Evolutionary conservation across 2,888 invertebrate species (phyloP).

Genomic region (Parasteatoda lunata): DNA sequence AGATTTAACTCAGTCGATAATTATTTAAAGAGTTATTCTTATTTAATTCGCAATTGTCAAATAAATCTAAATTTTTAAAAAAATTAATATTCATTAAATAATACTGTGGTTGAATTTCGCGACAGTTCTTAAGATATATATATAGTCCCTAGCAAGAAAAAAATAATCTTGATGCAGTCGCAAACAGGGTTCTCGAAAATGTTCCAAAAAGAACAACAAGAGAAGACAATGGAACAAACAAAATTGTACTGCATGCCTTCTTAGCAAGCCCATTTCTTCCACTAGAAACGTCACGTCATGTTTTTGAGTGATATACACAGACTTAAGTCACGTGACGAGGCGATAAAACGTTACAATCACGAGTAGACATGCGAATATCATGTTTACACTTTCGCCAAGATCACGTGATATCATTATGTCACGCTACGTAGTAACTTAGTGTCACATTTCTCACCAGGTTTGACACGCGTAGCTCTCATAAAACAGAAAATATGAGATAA

Average conservation of each 20-base stretch:
- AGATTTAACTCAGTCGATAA: no score
- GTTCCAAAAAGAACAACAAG: no score
- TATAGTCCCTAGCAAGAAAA: no score
- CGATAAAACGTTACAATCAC: conserved; percentile 14
- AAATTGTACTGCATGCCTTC: neutral
- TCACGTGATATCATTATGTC: conserved; percentile 58
- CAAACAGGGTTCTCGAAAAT: no score
- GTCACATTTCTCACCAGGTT: conserved; percentile 30
- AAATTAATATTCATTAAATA: no score
- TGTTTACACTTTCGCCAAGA: neutral
- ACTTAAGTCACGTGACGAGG: conserved; percentile 38
- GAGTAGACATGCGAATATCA: conserved; percentile 4
- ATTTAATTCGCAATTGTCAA: no score
- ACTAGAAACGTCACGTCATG: neutral
- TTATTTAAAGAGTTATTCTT: no score
- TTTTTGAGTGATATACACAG: conserved; percentile 7
- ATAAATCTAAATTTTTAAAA: no score
- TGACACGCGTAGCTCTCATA: conserved; percentile 33
- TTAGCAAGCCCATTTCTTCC: neutral
- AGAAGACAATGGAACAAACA: neutral
- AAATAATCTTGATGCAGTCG: no score
- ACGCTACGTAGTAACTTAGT: conserved; percentile 34
- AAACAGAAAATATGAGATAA: no score
- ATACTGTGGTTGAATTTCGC: no score
- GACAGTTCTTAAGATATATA: no score